Conservation (phyloP, 2,797 vertebrate species). For the Phaenicophaeus curvirostris region DNA sequence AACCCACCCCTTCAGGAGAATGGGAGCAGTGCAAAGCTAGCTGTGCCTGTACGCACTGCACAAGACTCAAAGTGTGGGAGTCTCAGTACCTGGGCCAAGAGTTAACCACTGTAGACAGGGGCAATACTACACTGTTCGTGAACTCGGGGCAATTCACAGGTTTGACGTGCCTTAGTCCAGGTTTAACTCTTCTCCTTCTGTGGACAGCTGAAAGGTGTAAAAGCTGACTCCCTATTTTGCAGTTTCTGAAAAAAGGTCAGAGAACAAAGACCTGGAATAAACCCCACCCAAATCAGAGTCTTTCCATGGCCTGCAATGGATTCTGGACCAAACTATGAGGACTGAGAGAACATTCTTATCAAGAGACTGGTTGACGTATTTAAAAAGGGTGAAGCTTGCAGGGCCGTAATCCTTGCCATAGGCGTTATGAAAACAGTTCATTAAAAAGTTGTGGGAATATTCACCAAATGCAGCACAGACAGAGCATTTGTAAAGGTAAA, state of each 20-base stretch:
- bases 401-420: neutral
- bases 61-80: neutral
- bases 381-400: neutral
- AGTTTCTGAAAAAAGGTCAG: neutral
- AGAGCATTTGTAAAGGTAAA: neutral
- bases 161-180: neutral
- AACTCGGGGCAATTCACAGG: neutral
- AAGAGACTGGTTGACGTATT: neutral
- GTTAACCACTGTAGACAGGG: neutral
- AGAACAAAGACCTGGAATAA: neutral
- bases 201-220: neutral
- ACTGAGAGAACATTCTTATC: neutral
- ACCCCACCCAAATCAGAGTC: neutral
- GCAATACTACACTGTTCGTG: neutral
- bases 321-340: neutral
- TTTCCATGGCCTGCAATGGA: neutral
- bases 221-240: neutral
- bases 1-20: neutral
- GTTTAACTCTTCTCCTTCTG: neutral
- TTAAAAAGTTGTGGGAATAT: neutral
- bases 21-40: neutral
- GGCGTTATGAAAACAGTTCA: neutral
- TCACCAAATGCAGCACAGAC: neutral
- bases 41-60: fast-evolving
- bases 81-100: neutral